These are phyloP conservation scores for Stylophora pistillata DNA, from an alignment of 64 coral and sea anemone genomes.

Conservation along the genomic window DNA sequence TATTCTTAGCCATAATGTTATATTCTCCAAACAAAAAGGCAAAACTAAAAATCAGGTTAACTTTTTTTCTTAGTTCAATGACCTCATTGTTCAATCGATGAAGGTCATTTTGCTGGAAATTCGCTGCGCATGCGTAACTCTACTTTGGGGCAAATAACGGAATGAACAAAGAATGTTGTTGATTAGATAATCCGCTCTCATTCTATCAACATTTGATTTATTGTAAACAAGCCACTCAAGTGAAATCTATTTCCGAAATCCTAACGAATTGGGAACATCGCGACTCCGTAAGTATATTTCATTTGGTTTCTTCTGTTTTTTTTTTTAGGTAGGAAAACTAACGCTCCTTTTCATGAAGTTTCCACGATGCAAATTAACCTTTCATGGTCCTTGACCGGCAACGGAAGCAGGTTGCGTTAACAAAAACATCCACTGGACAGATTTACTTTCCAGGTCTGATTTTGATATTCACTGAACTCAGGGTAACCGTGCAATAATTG, in stretches of 20 bases:
- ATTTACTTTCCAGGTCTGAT: conserved; percentile 23
- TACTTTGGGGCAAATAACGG: conserved; percentile 15
- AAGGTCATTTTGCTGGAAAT: not conserved
- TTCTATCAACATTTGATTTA: conserved; percentile 17
- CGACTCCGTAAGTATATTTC: conserved; percentile 10
- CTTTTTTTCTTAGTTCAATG: not conserved
- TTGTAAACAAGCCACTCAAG: conserved; percentile 19
- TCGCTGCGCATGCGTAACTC: conserved; percentile 5
- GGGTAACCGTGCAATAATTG: not conserved
- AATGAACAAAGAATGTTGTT: conserved; percentile 29
- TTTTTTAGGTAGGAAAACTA: not conserved
- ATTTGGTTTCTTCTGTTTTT: not conserved
- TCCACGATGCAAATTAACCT: no score
- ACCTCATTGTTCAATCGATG: conserved; percentile 1
- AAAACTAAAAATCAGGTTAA: not conserved
- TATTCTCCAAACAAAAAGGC: not conserved
- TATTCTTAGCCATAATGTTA: not conserved
- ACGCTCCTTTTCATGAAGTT: not conserved
- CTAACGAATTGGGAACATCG: conserved; percentile 25
- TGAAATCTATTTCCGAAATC: conserved; percentile 6
- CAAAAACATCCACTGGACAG: not conserved
- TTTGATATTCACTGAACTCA: conserved; percentile 8
- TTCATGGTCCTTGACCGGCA: conserved; percentile 12
- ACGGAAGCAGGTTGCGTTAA: not conserved
- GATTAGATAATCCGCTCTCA: conserved; percentile 40